Base-by-base conservation (phyloP, 2,888 invertebrate genomes). In the Acholoe squamosa region DNA sequence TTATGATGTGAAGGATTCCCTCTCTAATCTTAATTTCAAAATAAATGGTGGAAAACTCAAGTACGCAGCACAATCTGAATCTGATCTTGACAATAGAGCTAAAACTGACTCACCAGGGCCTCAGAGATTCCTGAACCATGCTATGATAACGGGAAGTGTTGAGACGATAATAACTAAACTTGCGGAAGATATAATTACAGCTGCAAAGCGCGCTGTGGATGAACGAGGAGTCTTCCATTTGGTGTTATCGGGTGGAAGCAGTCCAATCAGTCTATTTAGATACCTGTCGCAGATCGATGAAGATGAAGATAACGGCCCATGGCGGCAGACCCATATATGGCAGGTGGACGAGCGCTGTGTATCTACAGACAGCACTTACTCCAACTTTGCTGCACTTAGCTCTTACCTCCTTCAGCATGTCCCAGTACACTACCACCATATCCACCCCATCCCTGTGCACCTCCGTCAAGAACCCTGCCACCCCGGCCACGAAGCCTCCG, bases 321-420 rank as follows among this genome's bases (percentile, higher is more conserved):
- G 95, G 95, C 90, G 93, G 77, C 92, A 93, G 14, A 94, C 94
- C 0, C 95, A 95, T 91, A 91, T 95, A 5, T 95, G 95, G 95
- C 92, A 94, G 86, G 94, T 95, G 7, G 95, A 95, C 92, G 95
- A 95, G 91, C 91, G 95, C 31, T 95, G 95, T 92, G 94, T 95
- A 7, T 92, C 93, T 19, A 91, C 93, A 5, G 91, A 93, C 10
- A 92, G 93, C 89, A 90, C 91, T 5, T 88, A 93, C 7, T 95
- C 95, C 12, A 95, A 95, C 91, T 95, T 95, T 91, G 91, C 93
- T 43, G 91, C 92, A 7, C 51, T 95, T 19, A 91, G 94, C 88
- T 92, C 92, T 51, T 92, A 95, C 61, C 92, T 95, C 25, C 89
- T 95, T 25, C 92, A 92, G 19, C 92, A 92, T 91, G 91, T 95